Conservation (phyloP, 2,113 vertebrate species). For the Centrocercus urophasianus region DNA sequence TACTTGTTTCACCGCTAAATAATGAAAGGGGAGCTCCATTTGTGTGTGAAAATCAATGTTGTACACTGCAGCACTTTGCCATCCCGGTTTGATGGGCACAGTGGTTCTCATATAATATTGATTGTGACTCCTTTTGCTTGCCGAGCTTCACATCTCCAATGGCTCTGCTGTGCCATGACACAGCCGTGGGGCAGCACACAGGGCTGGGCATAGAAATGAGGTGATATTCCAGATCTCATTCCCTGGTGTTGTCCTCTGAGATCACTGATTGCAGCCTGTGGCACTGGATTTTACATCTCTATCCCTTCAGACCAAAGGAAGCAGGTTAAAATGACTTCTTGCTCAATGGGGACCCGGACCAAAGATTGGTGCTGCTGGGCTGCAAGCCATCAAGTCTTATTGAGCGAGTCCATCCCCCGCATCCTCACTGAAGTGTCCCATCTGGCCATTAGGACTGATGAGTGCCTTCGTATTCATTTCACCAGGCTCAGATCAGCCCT, state of each 20-base stretch:
- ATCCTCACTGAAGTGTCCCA: neutral
- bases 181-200: neutral
- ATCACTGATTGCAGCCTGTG: neutral
- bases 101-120: slow-evolving; percentile 3
- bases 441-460: slow-evolving; percentile 42
- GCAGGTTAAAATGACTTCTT: neutral
- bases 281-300: slow-evolving; percentile 1
- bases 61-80: neutral
- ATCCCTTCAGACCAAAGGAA: neutral
- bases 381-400: neutral
- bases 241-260: neutral
- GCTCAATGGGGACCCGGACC: neutral
- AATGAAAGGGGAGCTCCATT: neutral
- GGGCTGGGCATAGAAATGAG: neutral
- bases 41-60: slow-evolving; percentile 55
- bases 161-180: neutral
- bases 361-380: neutral
- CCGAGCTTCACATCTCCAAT: neutral
- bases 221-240: rapidly evolving
- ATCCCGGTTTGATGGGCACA: neutral
- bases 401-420: neutral
- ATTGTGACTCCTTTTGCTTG: neutral
- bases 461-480: slow-evolving; percentile 29
- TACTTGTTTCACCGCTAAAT: neutral
- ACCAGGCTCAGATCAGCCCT: slow-evolving; percentile 21